Conservation (phyloP, 2,888 invertebrate genomes). For the Pyrrhia umbra region DNA sequence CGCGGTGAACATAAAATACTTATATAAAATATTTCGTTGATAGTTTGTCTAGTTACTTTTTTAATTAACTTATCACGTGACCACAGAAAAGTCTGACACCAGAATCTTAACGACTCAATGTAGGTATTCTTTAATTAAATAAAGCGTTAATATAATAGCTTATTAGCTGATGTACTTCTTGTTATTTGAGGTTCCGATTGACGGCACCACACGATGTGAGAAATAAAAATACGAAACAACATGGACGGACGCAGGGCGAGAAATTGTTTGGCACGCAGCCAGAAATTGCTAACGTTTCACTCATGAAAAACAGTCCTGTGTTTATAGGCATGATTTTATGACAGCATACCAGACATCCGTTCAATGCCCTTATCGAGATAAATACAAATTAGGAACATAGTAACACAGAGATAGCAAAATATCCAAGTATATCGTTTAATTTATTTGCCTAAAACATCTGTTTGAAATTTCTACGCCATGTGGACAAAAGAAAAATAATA, state of each 20-base stretch:
- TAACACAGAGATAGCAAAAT: neutral
- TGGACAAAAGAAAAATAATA: slow-evolving; percentile 8
- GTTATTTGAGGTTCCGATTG: slow-evolving; percentile 73
- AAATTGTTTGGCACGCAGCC: slow-evolving; percentile 80
- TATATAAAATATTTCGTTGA: too few species aligned
- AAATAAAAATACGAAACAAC: slow-evolving; percentile 80
- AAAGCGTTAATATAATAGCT: slow-evolving; percentile 8
- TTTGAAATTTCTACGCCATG: neutral
- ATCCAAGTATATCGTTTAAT: slow-evolving; percentile 1
- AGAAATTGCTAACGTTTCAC: slow-evolving; percentile 80
- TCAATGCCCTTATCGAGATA: slow-evolving; percentile 61
- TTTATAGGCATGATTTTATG: slow-evolving; percentile 62
- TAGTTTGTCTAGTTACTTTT: too few species aligned
- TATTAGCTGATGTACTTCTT: slow-evolving; percentile 50
- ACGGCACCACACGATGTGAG: slow-evolving; percentile 78
- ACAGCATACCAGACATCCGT: slow-evolving; percentile 59
- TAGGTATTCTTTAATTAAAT: too few species aligned
- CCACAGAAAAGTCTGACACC: too few species aligned
- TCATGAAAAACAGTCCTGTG: slow-evolving; percentile 73
- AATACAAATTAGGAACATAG: slow-evolving; percentile 25
- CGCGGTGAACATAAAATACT: too few species aligned
- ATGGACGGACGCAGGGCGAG: slow-evolving; percentile 70
- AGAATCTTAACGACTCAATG: too few species aligned
- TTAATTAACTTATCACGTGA: too few species aligned
- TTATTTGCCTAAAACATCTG: slow-evolving; percentile 12